phyloP scores from a whole-genome alignment of 1,140 invertebrate species.

The Lordiphosa mommai region DNA sequence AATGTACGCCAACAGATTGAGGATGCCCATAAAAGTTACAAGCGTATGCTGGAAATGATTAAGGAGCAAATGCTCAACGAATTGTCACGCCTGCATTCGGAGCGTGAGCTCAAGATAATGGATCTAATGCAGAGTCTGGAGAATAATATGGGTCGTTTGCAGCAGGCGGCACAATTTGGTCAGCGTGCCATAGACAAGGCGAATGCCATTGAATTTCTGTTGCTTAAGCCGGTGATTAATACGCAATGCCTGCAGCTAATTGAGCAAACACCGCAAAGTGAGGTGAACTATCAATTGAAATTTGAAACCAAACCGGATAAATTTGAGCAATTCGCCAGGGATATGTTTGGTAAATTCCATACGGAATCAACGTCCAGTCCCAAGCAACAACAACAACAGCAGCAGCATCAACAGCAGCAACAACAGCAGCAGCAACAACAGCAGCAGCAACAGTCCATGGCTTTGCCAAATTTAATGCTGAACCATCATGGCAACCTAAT shows the following conservation, averaged over 20 bases:
- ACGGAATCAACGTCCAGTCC: slow-evolving; percentile 81
- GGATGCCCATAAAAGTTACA: slow-evolving; percentile 91
- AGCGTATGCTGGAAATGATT: slow-evolving; percentile 89
- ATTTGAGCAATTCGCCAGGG: slow-evolving; percentile 86
- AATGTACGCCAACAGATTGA: slow-evolving; percentile 91
- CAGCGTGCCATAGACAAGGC: slow-evolving; percentile 89
- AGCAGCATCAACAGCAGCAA: slow-evolving; percentile 11
- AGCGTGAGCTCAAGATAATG: slow-evolving; percentile 93
- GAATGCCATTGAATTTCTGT: slow-evolving; percentile 90
- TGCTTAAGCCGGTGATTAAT: slow-evolving; percentile 88
- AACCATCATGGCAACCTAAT: slow-evolving; percentile 10
- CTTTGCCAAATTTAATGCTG: slow-evolving; percentile 23
- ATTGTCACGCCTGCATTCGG: slow-evolving; percentile 89
- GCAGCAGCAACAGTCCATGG: slow-evolving; percentile 8
- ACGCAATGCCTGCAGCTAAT: slow-evolving; percentile 88
- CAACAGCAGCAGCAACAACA: slow-evolving; percentile 11
- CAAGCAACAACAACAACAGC: slow-evolving; percentile 12
- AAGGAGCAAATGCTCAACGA: slow-evolving; percentile 88
- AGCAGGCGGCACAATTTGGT: slow-evolving; percentile 91
- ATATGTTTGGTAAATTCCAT: slow-evolving; percentile 86
- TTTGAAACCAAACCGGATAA: slow-evolving; percentile 90
- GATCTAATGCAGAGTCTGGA: slow-evolving; percentile 90
- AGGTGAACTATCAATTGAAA: slow-evolving; percentile 88
- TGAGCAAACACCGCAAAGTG: slow-evolving; percentile 88
- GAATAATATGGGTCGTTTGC: slow-evolving; percentile 89